These are phyloP conservation scores for Notamacropus eugenii DNA, from an alignment of 2,797 vertebrate species.

Conservation along the genomic window DNA sequence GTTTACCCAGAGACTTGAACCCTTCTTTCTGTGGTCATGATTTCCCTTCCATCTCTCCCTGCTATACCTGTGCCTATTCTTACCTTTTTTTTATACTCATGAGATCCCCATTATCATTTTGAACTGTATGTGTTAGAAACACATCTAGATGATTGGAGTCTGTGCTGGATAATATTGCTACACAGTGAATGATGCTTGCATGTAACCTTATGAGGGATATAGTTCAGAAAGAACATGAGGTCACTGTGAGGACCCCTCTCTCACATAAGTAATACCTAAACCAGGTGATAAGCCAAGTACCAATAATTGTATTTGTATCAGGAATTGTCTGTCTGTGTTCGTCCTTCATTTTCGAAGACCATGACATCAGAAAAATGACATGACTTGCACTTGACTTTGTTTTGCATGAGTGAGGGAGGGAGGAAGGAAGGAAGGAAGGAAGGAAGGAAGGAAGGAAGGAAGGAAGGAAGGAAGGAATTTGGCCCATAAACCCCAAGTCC, in stretches of 20 bases:
- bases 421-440: too few species aligned
- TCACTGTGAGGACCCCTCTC: not conserved
- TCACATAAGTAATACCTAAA: not conserved
- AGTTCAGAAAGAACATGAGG: not conserved
- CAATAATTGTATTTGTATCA: not conserved
- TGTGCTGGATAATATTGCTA: not conserved
- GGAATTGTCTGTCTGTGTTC: too few species aligned
- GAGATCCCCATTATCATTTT: not conserved
- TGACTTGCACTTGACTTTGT: too few species aligned
- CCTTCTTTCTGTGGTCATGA: not conserved
- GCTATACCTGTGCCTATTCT: not conserved
- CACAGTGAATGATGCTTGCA: not conserved
- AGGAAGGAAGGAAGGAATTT: too few species aligned
- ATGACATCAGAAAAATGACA: too few species aligned
- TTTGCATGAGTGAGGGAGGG: too few species aligned
- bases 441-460: too few species aligned
- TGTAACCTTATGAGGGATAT: not conserved
- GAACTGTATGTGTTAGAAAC: not conserved
- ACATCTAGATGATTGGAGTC: not conserved
- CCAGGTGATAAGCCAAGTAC: not conserved
- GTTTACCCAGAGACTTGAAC: not conserved
- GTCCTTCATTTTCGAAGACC: too few species aligned
- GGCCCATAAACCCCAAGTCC: too few species aligned
- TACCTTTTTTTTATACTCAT: not conserved
- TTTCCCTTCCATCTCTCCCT: not conserved